Base-by-base conservation (phyloP, 2,888 invertebrate species). In the Mesodorylaimus sp. region DNA sequence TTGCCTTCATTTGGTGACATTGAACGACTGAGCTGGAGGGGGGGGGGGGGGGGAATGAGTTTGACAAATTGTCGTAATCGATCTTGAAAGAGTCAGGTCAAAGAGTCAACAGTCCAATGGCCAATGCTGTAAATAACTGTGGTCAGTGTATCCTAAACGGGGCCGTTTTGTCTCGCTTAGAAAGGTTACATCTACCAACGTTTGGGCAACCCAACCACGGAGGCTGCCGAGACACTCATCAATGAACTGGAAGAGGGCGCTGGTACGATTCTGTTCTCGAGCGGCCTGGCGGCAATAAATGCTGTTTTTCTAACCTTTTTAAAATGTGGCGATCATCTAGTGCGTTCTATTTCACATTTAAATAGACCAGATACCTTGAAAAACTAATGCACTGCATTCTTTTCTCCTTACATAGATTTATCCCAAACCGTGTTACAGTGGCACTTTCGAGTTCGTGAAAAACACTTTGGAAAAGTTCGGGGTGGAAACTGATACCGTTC, bases 301-400 rank as follows among this genome's bases (percentile, higher is more conserved):
- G 60, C 64, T 1, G 61, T 64, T 3, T 57, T 69, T 7, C 51
- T 67, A 27, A 59, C 60, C 27, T 64, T 68, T 48, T 58, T 68
- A 16, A 58, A 60, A 37, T 54, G 64, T 1, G 68, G 69, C 13
- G 66, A 68, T 52, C 68, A 70, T 53, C 56, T 68, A 46, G 58
- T 58, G 42, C 7, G 41, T 7, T 16, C 7, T 32, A 13, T 5
- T 13, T 39, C 19, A n/a, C 41, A 5, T 32, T 32, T 7, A 10
- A 32, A 32, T 7, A 32, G 10, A 32, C 32, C 32, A 16, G 32
- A 32, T 16, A 10, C 32, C 32, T 32, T 10, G 32, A 10, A 16
- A 46, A n/a, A 24, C 19, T n/a, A n/a, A n/a, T n/a, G n/a, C n/a
- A n/a, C n/a, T n/a, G n/a, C n/a, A 2, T 25, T 32, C 5, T 37